These are phyloP conservation scores for Saccopteryx leptura DNA, from an alignment of 2,113 vertebrate genomes.

Conservation along the genomic window DNA sequence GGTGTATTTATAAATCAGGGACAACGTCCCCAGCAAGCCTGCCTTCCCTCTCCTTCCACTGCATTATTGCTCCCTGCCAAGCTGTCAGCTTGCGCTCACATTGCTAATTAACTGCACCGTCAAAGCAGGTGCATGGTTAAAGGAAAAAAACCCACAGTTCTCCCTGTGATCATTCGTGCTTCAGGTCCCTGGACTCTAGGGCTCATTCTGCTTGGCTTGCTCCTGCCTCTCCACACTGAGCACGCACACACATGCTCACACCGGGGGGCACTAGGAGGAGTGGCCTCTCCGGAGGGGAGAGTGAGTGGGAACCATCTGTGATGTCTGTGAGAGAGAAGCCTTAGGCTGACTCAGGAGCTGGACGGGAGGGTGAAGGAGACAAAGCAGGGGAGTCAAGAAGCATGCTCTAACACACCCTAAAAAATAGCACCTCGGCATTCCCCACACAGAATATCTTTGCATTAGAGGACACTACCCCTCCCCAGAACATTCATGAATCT, in stretches of 20 bases:
- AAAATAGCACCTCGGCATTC: neutral
- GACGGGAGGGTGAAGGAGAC: neutral
- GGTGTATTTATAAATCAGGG: conserved; percentile 80
- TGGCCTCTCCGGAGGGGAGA: neutral
- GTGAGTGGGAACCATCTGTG: neutral
- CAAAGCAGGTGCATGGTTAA: conserved; percentile 51
- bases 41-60: conserved; percentile 70
- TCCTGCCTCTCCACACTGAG: neutral
- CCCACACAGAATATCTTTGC: neutral
- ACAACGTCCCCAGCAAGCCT: conserved; percentile 70
- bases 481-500: neutral
- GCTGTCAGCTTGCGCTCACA: conserved; percentile 46
- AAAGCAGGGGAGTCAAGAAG: neutral
- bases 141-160: conserved; percentile 54
- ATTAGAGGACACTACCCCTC: neutral
- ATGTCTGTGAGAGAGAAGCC: neutral
- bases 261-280: too few species aligned
- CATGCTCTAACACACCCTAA: neutral
- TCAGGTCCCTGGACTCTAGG: neutral
- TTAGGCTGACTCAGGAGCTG: neutral
- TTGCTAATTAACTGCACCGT: conserved; percentile 76
- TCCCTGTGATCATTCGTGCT: conserved; percentile 36
- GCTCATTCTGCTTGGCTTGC: neutral
- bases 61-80: conserved; percentile 67
- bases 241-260: neutral